Evolutionary conservation across 1,140 invertebrate genomes (phyloP).

Genomic region (Adoxophyes honmai): DNA sequence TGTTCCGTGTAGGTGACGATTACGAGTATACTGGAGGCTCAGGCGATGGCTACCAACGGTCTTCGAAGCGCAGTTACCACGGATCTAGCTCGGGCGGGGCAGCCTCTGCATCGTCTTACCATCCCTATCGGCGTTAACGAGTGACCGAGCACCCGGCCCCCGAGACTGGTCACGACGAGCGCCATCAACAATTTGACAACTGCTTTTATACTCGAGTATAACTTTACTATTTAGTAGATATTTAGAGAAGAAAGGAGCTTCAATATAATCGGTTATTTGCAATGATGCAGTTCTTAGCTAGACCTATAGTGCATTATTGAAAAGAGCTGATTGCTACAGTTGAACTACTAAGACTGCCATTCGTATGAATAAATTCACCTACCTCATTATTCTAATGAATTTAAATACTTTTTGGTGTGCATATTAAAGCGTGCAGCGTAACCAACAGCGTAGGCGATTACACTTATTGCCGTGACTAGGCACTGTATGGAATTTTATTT

Average conservation of each 20-base stretch:
- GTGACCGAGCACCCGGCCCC: conserved; percentile 20
- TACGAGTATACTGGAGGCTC: conserved; percentile 69
- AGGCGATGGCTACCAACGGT: conserved; percentile 64
- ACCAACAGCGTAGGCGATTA: too few relatives aligned
- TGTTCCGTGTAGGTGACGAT: conserved; percentile 56
- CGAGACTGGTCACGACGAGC: not conserved
- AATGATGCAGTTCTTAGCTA: too few relatives aligned
- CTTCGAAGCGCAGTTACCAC: conserved; percentile 64
- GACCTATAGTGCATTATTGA: too few relatives aligned
- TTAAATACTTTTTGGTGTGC: too few relatives aligned
- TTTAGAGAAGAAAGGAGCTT: too few relatives aligned
- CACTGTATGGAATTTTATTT: not conserved
- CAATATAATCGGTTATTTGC: too few relatives aligned
- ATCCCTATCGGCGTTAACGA: conserved; percentile 69
- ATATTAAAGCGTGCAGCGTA: not conserved
- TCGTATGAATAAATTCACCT: too few relatives aligned
- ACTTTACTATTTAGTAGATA: conserved; percentile 22
- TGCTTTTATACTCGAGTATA: conserved; percentile 21
- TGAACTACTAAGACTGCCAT: too few relatives aligned
- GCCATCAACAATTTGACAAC: conserved; percentile 21
- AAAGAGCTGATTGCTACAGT: too few relatives aligned
- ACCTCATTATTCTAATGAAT: too few relatives aligned
- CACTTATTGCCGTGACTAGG: not conserved
- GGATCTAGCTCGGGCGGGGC: conserved; percentile 44
- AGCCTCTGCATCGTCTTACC: conserved; percentile 65